A percentile compares a stretch with the other conserved stretches of the same genome.
These are phyloP conservation scores for Bombus balteatus DNA, from an alignment of 1,140 invertebrate genomes.

Conservation along the genomic window DNA sequence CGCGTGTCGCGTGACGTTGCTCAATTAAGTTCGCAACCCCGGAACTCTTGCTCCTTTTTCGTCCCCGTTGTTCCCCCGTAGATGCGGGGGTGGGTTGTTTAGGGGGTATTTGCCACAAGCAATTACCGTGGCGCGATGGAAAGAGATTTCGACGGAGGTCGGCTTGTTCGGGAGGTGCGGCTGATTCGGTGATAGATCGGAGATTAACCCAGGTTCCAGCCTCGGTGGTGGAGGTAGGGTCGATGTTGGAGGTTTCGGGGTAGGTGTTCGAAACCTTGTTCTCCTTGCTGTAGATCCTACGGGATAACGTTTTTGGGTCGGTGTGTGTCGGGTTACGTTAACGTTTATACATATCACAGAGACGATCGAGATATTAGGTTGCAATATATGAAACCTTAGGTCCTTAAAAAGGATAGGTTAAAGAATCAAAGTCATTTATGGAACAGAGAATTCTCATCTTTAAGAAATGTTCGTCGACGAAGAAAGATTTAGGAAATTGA, in stretches of 20 bases:
- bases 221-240: not conserved
- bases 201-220: not conserved
- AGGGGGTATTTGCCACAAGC: slow-evolving; percentile 14
- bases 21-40: slow-evolving; percentile 46
- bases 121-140: slow-evolving; percentile 34
- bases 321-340: not conserved
- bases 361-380: not conserved
- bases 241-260: not conserved
- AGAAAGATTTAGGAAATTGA: no score
- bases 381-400: not conserved
- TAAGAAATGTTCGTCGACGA: no score
- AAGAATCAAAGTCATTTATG: no score
- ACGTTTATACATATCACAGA: not conserved
- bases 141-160: slow-evolving; percentile 6
- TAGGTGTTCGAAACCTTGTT: slow-evolving; percentile 6
- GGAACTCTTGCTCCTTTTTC: slow-evolving; percentile 16
- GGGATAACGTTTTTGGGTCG: not conserved
- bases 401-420: not conserved
- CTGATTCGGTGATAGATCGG: slow-evolving; percentile 25
- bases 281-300: not conserved
- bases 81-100: slow-evolving; percentile 11
- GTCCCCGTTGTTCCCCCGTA: not conserved
- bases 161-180: not conserved
- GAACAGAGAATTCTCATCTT: no score
- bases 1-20: slow-evolving; percentile 63